phyloP scores from a whole-genome alignment of 2,888 invertebrate genomes.

The Acrocera orbiculus region DNA sequence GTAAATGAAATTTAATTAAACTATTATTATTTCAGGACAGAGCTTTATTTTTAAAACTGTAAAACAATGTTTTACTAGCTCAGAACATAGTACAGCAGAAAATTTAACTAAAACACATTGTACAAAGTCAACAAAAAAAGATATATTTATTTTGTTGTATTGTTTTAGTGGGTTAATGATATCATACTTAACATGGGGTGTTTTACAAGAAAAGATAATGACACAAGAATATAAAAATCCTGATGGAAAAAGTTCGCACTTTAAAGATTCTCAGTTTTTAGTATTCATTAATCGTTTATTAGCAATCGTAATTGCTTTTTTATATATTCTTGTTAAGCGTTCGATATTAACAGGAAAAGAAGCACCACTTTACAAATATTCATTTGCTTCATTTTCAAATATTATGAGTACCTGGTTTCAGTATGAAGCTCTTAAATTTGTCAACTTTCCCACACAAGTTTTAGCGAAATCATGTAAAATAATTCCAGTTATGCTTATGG shows the following conservation, averaged over 20 bases:
- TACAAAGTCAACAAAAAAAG: conserved; percentile 37
- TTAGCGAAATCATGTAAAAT: conserved; percentile 96
- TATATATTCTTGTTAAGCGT: conserved; percentile 41
- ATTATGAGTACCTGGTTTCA: conserved; percentile 99
- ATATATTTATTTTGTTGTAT: conserved; percentile 44
- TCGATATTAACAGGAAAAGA: conserved; percentile 50
- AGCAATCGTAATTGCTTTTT: conserved; percentile 56
- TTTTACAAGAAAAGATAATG: conserved; percentile 97
- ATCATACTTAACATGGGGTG: conserved; percentile 88
- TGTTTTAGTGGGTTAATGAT: conserved; percentile 80
- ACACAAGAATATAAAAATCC: conserved; percentile 58
- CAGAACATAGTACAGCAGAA: conserved; percentile 21
- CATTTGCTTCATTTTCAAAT: conserved; percentile 90
- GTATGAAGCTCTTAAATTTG: conserved; percentile 96
- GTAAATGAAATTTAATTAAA: not conserved
- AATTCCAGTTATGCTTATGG: conserved; percentile 97
- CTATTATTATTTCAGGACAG: conserved; percentile 14
- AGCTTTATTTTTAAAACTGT: conserved; percentile 22
- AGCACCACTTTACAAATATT: conserved; percentile 86
- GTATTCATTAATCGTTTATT: conserved; percentile 89
- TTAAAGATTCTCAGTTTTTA: conserved; percentile 90
- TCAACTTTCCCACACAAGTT: conserved; percentile 95
- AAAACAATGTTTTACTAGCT: conserved; percentile 26
- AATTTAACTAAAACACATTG: conserved; percentile 34
- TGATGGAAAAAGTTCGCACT: conserved; percentile 43